A percentile compares a stretch with the other conserved stretches of the same genome.
Evolutionary conservation across 2,113 vertebrate species (phyloP).

Genomic region (Trogon melanurus): DNA sequence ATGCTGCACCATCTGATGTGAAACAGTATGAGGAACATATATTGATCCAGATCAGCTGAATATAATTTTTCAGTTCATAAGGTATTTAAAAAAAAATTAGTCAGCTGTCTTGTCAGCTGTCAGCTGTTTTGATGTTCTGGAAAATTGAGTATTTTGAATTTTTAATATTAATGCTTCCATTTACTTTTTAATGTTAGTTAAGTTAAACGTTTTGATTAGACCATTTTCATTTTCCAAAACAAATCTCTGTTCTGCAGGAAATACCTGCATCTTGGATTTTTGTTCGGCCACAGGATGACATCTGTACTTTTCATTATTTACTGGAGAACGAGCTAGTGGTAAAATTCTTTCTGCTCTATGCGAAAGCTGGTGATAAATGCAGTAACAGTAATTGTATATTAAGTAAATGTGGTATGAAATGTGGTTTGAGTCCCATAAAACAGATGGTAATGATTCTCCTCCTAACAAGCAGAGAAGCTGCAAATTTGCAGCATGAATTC

Average conservation of each 20-base stretch:
- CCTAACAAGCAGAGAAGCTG: background rate
- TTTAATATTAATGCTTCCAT: background rate
- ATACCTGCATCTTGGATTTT: background rate
- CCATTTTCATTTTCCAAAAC: background rate
- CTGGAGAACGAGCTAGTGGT: background rate
- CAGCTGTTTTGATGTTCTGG: background rate
- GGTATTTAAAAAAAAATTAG: background rate
- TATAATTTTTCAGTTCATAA: background rate
- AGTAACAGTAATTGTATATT: background rate
- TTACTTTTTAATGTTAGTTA: background rate
- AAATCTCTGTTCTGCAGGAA: background rate
- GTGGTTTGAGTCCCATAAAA: background rate
- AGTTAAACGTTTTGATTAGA: background rate
- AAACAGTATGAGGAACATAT: background rate
- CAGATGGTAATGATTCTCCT: background rate
- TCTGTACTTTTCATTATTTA: background rate
- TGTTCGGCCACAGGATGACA: background rate
- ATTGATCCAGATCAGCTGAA: background rate
- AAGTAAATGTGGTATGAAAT: slow-evolving; percentile 5
- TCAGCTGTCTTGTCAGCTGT: background rate
- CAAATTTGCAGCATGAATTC: background rate
- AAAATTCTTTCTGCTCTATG: background rate
- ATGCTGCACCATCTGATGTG: background rate
- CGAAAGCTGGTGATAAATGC: background rate
- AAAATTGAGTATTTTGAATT: background rate